Conservation (phyloP, 2,888 invertebrate genomes). For the Rhamnusium bicolor region DNA sequence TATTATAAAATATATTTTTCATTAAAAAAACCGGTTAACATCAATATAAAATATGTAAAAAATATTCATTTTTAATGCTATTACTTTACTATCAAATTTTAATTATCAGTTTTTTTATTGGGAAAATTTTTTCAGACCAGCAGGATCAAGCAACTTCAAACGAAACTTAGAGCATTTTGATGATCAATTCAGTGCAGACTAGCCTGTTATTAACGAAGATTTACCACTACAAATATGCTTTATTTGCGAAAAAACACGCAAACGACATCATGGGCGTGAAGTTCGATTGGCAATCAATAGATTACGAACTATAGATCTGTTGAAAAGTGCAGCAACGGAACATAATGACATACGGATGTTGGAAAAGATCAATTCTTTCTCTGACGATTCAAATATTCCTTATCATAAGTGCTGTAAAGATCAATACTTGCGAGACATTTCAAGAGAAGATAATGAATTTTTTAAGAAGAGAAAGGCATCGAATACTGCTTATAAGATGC, state of each 20-base stretch:
- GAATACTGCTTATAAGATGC: conserved; percentile 26
- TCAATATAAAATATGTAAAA: too few species aligned
- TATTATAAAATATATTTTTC: too few species aligned
- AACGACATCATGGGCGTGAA: neutral
- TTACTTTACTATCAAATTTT: too few species aligned
- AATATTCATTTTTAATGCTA: too few species aligned
- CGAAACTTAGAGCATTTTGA: too few species aligned
- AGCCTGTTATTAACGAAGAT: neutral
- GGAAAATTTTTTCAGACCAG: too few species aligned
- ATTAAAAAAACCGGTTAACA: too few species aligned
- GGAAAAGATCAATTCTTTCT: conserved; percentile 15
- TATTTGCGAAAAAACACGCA: conserved; percentile 6
- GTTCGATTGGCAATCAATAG: neutral
- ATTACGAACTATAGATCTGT: neutral
- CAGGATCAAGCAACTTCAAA: too few species aligned
- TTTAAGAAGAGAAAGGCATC: conserved; percentile 21
- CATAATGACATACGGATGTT: conserved; percentile 14
- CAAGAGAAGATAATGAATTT: neutral
- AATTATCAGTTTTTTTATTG: too few species aligned
- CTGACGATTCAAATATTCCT: neutral
- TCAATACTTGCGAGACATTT: neutral
- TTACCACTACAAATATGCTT: neutral
- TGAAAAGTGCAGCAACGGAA: conserved; percentile 4
- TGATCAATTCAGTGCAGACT: neutral
- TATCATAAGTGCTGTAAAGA: conserved; percentile 9